Base-by-base conservation (phyloP, 2,888 invertebrate species). In the Agonopterix subpropinquella region DNA sequence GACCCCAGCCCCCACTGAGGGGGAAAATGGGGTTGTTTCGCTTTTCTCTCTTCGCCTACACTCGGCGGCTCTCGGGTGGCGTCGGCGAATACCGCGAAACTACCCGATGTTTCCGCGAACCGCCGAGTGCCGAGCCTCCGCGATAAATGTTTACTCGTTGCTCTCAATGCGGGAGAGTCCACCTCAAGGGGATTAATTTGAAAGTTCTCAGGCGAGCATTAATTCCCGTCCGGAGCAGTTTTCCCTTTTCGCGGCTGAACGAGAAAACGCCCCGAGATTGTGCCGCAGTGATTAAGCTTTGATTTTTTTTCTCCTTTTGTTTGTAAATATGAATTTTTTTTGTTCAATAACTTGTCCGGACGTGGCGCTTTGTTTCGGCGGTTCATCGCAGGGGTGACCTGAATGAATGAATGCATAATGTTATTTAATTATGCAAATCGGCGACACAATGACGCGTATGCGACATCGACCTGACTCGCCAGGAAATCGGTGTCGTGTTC, bases 341-440 rank as follows among this genome's bases (percentile, higher is more conserved):
- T 45, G 36, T 35, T 42, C 8, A 41, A 11, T 42, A 11, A 5
- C 28, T 15, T 28, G 11, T 49, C 47, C 47, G 52, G 52, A 51
- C 53, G 35, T 18, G 50, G 64, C 58, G 61, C 63, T 77, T 74
- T 76, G 74, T 77, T 73, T 76, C 70, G 67, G 63, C 68, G 59
- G 61, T 64, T 66, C 62, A 59, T 67, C 64, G 69, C 67, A 71
- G 72, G 81, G 83, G 76, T 72, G 70, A 72, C 76, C 70, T 61
- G 71, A 70, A 69, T 72, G 73, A 79, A 77, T 77, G 74, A 77
- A 82, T 85, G 82, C 77, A 83, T 83, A 81, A 82, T 84, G 67
- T 75, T 78, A 79, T 80, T 81, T 77, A 83, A 82, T 85, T 83
- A 86, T 85, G 85, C 74, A 79, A 85, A 86, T 85, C 62, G 60